Percentiles rank a stretch among this genome's conserved stretches.
Evolutionary conservation across 2,888 invertebrate species (phyloP).

Genomic region (Eristalinus sepulchralis): DNA sequence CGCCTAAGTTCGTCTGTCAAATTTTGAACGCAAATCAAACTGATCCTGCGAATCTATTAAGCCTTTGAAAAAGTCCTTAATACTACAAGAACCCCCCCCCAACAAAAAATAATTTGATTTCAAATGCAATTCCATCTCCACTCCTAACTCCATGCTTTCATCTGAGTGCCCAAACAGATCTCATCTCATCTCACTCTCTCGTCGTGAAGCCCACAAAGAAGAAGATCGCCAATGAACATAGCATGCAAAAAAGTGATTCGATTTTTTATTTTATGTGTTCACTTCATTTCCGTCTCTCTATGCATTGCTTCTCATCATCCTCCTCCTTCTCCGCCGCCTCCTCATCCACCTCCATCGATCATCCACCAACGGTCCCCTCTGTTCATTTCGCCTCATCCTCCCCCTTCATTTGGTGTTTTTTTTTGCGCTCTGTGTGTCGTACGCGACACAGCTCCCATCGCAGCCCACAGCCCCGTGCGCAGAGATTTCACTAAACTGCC

Average conservation of each 20-base stretch:
- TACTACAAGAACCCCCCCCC: neutral
- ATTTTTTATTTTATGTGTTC: slow-evolving; percentile 68
- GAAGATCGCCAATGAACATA: slow-evolving; percentile 58
- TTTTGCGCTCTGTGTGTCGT: neutral
- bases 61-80: too few relatives aligned
- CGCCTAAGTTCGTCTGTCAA: too few relatives aligned
- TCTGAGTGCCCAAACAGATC: slow-evolving; percentile 50
- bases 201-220: slow-evolving; percentile 56
- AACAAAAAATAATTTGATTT: neutral
- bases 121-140: neutral
- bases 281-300: slow-evolving; percentile 68
- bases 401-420: neutral
- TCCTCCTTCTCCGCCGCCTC: neutral
- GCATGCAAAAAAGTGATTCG: slow-evolving; percentile 67
- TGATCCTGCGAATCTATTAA: too few relatives aligned
- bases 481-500: slow-evolving; percentile 65
- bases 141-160: slow-evolving; percentile 38
- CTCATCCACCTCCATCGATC: too few relatives aligned
- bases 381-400: neutral
- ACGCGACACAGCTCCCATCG: neutral
- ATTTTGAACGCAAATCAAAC: too few relatives aligned
- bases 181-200: slow-evolving; percentile 58
- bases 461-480: slow-evolving; percentile 48
- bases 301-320: slow-evolving; percentile 21
- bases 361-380: too few relatives aligned